Percentiles rank a stretch among this genome's conserved stretches.
Evolutionary conservation across 2,113 vertebrate species (phyloP).

Genomic region (Spheniscus mendiculus): DNA sequence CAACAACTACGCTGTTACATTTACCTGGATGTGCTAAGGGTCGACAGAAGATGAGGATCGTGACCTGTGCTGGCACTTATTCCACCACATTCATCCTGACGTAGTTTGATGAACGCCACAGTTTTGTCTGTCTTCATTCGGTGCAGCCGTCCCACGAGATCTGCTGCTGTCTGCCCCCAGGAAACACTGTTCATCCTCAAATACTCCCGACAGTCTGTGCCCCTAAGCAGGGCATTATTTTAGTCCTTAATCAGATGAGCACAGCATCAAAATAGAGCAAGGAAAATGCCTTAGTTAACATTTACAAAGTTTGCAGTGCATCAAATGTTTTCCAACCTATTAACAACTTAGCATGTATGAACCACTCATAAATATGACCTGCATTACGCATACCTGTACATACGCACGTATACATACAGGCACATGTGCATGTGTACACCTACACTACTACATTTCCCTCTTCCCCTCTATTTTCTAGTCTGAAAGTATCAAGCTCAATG

Average conservation of each 20-base stretch:
- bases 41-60: slow-evolving; percentile 59
- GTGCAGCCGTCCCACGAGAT: slow-evolving; percentile 86
- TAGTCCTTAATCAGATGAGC: neutral
- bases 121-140: slow-evolving; percentile 90
- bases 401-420: too few species aligned
- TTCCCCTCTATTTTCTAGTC: neutral
- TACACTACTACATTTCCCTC: neutral
- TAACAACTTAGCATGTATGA: neutral
- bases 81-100: slow-evolving; percentile 80
- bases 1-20: neutral
- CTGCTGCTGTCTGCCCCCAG: slow-evolving; percentile 92
- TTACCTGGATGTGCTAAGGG: slow-evolving; percentile 90
- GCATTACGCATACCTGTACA: too few species aligned
- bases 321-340: neutral
- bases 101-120: slow-evolving; percentile 83
- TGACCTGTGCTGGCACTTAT: too few species aligned
- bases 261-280: neutral
- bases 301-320: too few species aligned
- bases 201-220: slow-evolving; percentile 89
- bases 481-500: neutral
- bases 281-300: neutral
- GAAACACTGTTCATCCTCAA: slow-evolving; percentile 91
- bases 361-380: neutral
- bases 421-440: neutral
- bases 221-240: slow-evolving; percentile 73